phyloP scores from a whole-genome alignment of 2,113 vertebrate species.

The Tylochromis polylepis region DNA sequence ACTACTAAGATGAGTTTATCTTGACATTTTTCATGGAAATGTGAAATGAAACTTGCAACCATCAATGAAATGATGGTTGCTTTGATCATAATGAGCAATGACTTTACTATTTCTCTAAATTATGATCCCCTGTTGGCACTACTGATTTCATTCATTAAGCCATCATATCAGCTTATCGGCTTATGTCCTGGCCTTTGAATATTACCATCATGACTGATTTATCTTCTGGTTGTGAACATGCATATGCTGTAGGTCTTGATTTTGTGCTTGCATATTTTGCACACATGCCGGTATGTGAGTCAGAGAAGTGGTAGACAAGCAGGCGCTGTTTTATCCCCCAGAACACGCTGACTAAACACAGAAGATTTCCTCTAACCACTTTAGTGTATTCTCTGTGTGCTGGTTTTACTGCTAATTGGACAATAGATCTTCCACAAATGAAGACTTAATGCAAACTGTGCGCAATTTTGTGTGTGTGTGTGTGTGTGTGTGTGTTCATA shows the following conservation, averaged over 20 bases:
- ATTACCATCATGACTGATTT: not conserved
- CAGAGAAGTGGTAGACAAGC: not conserved
- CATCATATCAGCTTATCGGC: not conserved
- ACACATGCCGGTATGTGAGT: not conserved
- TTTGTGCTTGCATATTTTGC: not conserved
- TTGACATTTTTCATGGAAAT: not conserved
- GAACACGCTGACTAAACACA: not conserved
- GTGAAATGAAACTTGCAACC: not conserved
- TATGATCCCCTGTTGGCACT: fast-evolving
- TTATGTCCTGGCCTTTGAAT: not conserved
- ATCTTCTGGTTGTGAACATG: not conserved
- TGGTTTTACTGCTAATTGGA: not conserved
- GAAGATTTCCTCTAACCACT: not conserved
- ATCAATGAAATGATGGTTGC: not conserved
- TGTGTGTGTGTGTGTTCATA: constrained; percentile 33
- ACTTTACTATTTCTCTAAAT: not conserved
- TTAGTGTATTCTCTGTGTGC: not conserved
- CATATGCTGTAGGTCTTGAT: not conserved
- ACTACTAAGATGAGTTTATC: not conserved
- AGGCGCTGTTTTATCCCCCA: not conserved
- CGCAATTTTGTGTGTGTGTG: constrained; percentile 1
- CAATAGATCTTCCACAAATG: not conserved
- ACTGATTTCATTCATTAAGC: not conserved
- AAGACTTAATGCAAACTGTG: not conserved
- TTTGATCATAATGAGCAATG: not conserved